Base-by-base conservation (phyloP, 2,797 vertebrate genomes). In the Sebastes trivittatus region DNA sequence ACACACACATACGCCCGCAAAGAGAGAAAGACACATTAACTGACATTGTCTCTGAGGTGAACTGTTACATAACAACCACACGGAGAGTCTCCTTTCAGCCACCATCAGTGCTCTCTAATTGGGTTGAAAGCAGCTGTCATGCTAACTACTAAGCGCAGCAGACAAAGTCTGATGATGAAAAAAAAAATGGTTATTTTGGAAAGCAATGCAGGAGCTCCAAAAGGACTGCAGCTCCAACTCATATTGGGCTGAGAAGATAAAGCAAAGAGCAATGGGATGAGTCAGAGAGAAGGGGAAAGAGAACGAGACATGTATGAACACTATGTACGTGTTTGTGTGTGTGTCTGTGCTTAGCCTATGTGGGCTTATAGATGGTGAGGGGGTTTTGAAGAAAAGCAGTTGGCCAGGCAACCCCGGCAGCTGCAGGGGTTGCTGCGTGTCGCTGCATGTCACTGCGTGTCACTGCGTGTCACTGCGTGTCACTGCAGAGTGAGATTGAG, bases 91-190 rank as follows among this genome's bases (percentile, higher is more conserved):
- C 73, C 68, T 80, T 82, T 86, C 84, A 87, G 78, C 85, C 82
- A 83, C 86, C 80, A 93, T 80, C 78, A 86, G 70, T 81, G 85
- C 70, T 80, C 76, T 90, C 72, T 94, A 94, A 93, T 93, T 94
- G 88, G 78, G 83, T 72, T 90, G 87, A 92, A 91, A 89, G 85
- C 86, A 86, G 89, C 84, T 92, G 91, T 83, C 89, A 88, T 73
- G 83, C 80, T 85, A 85, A 79, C 81, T 89, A 46, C 42, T 46
- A 91, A 90, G 88, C 8, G 54, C 84, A 79, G 74, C 84, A 85
- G 63, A 74, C 72, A 85, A 72, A 74, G 23, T 83, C 78, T 77
- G 76, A 83, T 16, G 72, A 54, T 54, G 52, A 22, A 52, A 54
- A 54, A 82, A 75, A 88, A 81, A 62, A 52, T 3, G 66, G 68